Evolutionary conservation across 2,797 vertebrate species (phyloP), one percentile per base, ranked within the genome.

Genomic region (Acestrorhynchus altus): DNA sequence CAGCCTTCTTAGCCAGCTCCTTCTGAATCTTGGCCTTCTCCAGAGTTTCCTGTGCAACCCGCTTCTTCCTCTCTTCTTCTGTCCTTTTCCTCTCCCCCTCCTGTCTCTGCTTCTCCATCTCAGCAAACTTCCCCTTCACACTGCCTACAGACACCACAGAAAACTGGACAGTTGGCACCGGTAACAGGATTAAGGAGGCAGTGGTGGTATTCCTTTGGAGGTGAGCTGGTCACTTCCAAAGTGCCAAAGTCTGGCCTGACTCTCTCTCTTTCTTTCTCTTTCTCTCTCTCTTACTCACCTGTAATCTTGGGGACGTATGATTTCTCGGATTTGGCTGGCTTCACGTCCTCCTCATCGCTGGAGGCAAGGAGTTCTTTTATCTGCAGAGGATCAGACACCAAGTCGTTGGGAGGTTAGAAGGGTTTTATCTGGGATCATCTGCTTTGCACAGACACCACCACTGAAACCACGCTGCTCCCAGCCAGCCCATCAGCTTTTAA

Each of bases 71-170:
- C 88, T 99, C 98, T 16, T 91, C 95, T 56, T 96, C 96, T 0
- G 82, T 98, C 87, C 90, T 95, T 89, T 96, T 99, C 86, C 90
- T 96, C 87, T 98, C 93, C 80, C 87, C 97, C 81, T 97, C 96
- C 84, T 98, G 94, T 83, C 97, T 94, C 88, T 98, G 96, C 80
- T 98, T 99, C 89, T 98, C 98, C 98, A 99, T 99, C 90, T 95
- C 98, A 69, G 94, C 98, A 91, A 99, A 99, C 84, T 95, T 99
- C 78, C 98, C 98, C 90, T 99, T 99, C 76, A 99, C 98, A 0
- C 96, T 99, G 74, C 98, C 98, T 99, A 89, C 74, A 74, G 82
- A 81, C 39, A 15, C 39, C 56, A 81, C 65, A 72, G 26, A 72
- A 35, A 79, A 72, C 28, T 59, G 31, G 81, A 82, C 76, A 78